Percentiles rank a stretch among this genome's conserved stretches.
These are phyloP conservation scores for Cromileptes altivelis DNA, from an alignment of 2,113 vertebrate species.

Conservation along the genomic window DNA sequence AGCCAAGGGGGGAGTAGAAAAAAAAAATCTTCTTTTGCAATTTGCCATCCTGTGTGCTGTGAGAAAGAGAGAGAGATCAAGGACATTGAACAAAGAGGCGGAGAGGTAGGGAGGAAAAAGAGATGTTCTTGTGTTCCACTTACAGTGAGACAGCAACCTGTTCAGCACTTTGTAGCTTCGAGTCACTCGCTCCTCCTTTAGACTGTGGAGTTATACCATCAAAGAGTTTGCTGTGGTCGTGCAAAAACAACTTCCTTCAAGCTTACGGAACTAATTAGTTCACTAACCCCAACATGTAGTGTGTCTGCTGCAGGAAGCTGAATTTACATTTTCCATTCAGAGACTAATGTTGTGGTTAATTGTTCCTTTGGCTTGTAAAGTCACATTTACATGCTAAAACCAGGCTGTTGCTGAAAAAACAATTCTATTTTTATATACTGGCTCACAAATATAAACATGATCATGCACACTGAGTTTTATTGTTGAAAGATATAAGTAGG, in stretches of 20 bases:
- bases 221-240: slow-evolving; percentile 52
- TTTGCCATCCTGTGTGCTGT: slow-evolving; percentile 38
- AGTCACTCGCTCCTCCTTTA: slow-evolving; percentile 46
- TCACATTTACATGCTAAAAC: neutral
- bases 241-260: slow-evolving; percentile 45
- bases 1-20: slow-evolving; percentile 2
- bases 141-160: slow-evolving; percentile 44
- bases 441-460: neutral
- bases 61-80: slow-evolving; percentile 43
- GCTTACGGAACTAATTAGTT: slow-evolving; percentile 55
- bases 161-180: slow-evolving; percentile 45
- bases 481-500: neutral
- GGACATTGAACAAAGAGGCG: slow-evolving; percentile 46
- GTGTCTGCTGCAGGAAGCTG: slow-evolving; percentile 42
- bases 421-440: neutral
- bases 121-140: slow-evolving; percentile 44
- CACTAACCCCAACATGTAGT: slow-evolving; percentile 6
- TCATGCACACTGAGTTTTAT: neutral
- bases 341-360: slow-evolving; percentile 19
- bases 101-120: slow-evolving; percentile 25
- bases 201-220: slow-evolving; percentile 48
- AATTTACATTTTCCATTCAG: slow-evolving; percentile 42
- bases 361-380: slow-evolving; percentile 14
- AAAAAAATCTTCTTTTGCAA: slow-evolving; percentile 34
- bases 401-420: neutral